Evolutionary conservation across 2,797 vertebrate genomes (phyloP).

Genomic region (Stomatorhinus walkeri): DNA sequence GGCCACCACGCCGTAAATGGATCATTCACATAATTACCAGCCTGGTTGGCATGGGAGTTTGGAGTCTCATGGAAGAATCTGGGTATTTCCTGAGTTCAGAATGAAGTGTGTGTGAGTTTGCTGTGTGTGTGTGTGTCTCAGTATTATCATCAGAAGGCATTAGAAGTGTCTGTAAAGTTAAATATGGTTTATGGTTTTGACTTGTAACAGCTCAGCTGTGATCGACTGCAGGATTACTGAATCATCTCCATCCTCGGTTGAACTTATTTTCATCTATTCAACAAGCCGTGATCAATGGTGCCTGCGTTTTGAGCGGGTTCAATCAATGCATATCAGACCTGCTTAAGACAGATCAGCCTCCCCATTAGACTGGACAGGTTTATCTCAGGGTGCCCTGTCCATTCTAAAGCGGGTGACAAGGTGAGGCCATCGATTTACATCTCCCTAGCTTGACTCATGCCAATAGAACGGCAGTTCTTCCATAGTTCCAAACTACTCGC

Average conservation of each 20-base stretch:
- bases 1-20: neutral
- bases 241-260: neutral
- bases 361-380: neutral
- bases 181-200: conserved; percentile 1
- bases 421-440: conserved; percentile 2
- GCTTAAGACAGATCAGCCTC: conserved; percentile 3
- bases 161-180: neutral
- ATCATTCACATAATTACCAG: neutral
- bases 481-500: neutral
- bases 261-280: conserved; percentile 3
- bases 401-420: neutral
- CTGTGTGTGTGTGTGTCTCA: neutral
- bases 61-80: neutral
- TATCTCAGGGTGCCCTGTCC: neutral
- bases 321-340: conserved; percentile 8
- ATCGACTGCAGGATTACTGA: neutral
- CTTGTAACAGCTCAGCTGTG: neutral
- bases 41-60: neutral
- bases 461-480: neutral
- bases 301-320: neutral
- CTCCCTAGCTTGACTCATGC: neutral
- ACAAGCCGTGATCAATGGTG: neutral
- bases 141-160: neutral
- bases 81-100: neutral
- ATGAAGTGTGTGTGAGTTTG: neutral